Percentiles rank a stretch among this genome's conserved stretches.
Evolutionary conservation across 2,888 invertebrate genomes (phyloP).

Genomic region (Caenorhabditis wallacei): DNA sequence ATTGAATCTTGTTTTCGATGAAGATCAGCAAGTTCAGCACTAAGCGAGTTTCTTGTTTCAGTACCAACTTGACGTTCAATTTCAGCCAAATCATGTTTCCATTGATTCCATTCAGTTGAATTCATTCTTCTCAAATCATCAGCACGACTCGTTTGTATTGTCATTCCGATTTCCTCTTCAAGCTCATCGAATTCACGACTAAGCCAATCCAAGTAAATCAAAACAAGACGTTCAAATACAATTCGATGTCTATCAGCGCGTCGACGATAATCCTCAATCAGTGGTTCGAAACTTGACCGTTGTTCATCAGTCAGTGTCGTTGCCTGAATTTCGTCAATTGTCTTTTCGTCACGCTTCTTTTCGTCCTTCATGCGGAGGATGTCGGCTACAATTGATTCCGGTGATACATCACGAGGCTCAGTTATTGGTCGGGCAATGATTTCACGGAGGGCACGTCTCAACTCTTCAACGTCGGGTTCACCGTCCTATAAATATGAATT

Average conservation of each 20-base stretch:
- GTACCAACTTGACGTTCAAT: constrained; percentile 69
- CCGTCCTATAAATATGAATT: constrained; percentile 67
- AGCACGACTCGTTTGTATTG: constrained; percentile 65
- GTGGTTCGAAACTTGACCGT: constrained; percentile 49
- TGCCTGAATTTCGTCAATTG: constrained; percentile 73
- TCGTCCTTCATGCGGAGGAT: constrained; percentile 71
- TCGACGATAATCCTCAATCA: constrained; percentile 60
- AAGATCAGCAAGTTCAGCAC: constrained; percentile 73
- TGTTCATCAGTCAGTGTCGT: constrained; percentile 59
- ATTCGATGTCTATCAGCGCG: constrained; percentile 51
- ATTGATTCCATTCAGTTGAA: constrained; percentile 64
- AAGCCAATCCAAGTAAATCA: constrained; percentile 68
- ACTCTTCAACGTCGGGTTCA: constrained; percentile 69
- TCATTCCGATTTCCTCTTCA: constrained; percentile 68
- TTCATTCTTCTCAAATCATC: constrained; percentile 67
- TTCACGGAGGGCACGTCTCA: constrained; percentile 64
- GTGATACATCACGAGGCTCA: constrained; percentile 45
- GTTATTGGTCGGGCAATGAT: constrained; percentile 49
- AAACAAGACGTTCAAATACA: constrained; percentile 58
- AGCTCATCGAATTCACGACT: constrained; percentile 67
- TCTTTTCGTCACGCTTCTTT: constrained; percentile 64
- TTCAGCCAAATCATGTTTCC: constrained; percentile 72
- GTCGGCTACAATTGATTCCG: constrained; percentile 56
- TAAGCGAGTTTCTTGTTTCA: constrained; percentile 57
- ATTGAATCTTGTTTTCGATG: constrained; percentile 69